Percentiles rank a stretch among this genome's conserved stretches.
Evolutionary conservation across 2,888 invertebrate genomes (phyloP).

Genomic region (Mesochorus sp.): DNA sequence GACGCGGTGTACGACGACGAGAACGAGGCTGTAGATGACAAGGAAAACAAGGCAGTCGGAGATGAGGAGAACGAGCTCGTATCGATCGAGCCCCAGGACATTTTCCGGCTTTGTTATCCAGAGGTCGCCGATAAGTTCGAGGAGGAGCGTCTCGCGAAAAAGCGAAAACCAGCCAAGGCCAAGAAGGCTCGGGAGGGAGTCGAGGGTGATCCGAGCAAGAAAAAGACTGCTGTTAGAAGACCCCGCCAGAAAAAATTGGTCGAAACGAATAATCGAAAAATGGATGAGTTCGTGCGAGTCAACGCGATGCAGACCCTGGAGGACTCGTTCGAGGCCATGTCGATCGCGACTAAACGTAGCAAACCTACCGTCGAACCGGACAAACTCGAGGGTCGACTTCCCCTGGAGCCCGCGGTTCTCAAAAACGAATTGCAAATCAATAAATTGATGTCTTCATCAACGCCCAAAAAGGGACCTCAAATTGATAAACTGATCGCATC

Average conservation of each 20-base stretch:
- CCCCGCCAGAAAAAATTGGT: slow-evolving; percentile 47
- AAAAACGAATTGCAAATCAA: no score
- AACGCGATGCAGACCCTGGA: slow-evolving; percentile 69
- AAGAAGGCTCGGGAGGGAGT: slow-evolving; percentile 57
- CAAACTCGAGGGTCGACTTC: not conserved
- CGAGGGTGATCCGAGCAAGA: no score
- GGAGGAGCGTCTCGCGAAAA: slow-evolving; percentile 83
- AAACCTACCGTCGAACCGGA: slow-evolving; percentile 31
- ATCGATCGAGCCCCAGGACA: slow-evolving; percentile 87
- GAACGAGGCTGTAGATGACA: no score
- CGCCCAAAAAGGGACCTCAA: slow-evolving; percentile 72
- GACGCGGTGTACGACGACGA: not conserved
- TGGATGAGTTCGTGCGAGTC: slow-evolving; percentile 75
- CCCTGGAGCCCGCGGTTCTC: no score
- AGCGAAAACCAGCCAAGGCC: slow-evolving; percentile 70
- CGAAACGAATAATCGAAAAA: slow-evolving; percentile 63
- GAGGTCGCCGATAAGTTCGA: slow-evolving; percentile 85
- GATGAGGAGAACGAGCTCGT: slow-evolving; percentile 82
- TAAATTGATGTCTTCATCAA: slow-evolving; percentile 69
- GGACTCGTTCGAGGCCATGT: slow-evolving; percentile 73
- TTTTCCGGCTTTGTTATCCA: slow-evolving; percentile 86
- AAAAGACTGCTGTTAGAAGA: slow-evolving; percentile 49
- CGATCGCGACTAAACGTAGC: slow-evolving; percentile 79
- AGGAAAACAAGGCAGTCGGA: no score
- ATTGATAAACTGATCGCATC: slow-evolving; percentile 77